phyloP scores from a whole-genome alignment of 2,797 vertebrate genomes.

The Trachops cirrhosus region DNA sequence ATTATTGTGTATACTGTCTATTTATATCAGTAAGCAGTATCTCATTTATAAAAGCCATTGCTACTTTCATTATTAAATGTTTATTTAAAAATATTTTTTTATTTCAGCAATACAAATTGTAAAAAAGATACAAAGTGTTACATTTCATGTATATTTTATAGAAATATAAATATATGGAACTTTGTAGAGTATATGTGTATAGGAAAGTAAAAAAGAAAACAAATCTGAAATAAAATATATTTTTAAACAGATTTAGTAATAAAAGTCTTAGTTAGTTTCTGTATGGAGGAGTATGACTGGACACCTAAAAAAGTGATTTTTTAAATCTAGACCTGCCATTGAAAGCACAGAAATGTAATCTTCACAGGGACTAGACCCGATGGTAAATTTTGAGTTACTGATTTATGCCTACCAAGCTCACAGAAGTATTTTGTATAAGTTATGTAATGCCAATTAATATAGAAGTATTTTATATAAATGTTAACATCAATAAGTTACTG shows the following conservation, averaged over 20 bases:
- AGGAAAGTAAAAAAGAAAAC: neutral
- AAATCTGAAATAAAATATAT: neutral
- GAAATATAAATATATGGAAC: neutral
- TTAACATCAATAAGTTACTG: neutral
- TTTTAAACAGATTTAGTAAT: neutral
- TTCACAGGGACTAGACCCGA: neutral
- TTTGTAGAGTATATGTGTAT: neutral
- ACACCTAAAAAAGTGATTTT: neutral
- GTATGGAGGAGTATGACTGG: neutral
- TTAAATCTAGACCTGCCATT: neutral
- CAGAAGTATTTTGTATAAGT: neutral
- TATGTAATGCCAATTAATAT: neutral
- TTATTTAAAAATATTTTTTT: neutral
- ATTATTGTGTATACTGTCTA: neutral
- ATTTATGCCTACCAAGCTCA: neutral
- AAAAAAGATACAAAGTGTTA: neutral
- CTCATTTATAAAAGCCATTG: constrained; percentile 13
- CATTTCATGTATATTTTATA: neutral
- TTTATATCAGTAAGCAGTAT: constrained; percentile 9
- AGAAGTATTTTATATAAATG: neutral
- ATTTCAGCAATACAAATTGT: neutral
- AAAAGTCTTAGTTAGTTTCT: neutral
- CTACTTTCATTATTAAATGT: neutral
- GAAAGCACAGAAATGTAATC: neutral
- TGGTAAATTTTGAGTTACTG: neutral